A percentile compares a stretch with the other conserved stretches of the same genome.
phyloP scores from a whole-genome alignment of 2,888 invertebrate species.

The Mythimna pallens region DNA sequence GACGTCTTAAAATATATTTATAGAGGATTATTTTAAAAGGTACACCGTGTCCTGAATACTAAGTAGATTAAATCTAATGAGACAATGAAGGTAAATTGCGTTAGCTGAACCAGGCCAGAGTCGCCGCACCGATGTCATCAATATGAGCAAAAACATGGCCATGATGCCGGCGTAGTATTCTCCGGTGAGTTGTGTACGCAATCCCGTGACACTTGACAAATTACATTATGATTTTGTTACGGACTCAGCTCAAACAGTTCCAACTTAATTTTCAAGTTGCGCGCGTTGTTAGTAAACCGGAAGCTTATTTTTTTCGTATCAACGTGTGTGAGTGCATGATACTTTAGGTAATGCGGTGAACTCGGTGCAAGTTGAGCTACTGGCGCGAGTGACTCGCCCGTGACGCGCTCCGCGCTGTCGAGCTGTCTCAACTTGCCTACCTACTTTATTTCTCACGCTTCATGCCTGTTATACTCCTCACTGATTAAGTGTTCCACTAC shows the following conservation, averaged over 20 bases:
- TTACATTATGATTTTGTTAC: constrained; percentile 84
- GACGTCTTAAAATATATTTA: constrained; percentile 54
- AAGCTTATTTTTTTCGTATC: constrained; percentile 64
- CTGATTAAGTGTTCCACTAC: constrained; percentile 61
- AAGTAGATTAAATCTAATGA: constrained; percentile 61
- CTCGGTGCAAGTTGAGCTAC: constrained; percentile 63
- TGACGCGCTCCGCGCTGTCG: constrained; percentile 64
- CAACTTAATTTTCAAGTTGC: constrained; percentile 78
- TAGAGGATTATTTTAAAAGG: constrained; percentile 61
- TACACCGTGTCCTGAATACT: constrained; percentile 59
- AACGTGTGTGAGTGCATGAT: constrained; percentile 57
- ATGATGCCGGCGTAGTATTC: constrained; percentile 54
- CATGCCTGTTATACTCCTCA: constrained; percentile 61
- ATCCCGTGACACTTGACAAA: constrained; percentile 80
- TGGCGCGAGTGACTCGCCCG: constrained; percentile 58
- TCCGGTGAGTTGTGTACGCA: constrained; percentile 53
- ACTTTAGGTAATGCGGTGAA: constrained; percentile 58
- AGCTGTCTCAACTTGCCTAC: constrained; percentile 68
- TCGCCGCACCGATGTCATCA: constrained; percentile 49
- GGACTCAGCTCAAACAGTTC: constrained; percentile 71
- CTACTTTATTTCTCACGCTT: constrained; percentile 68
- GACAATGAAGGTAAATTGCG: constrained; percentile 60
- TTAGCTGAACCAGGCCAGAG: constrained; percentile 58
- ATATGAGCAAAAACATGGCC: constrained; percentile 53
- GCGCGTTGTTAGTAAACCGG: constrained; percentile 64